Evolutionary conservation across 2,797 vertebrate genomes (phyloP).

Genomic region (Paguma larvata): DNA sequence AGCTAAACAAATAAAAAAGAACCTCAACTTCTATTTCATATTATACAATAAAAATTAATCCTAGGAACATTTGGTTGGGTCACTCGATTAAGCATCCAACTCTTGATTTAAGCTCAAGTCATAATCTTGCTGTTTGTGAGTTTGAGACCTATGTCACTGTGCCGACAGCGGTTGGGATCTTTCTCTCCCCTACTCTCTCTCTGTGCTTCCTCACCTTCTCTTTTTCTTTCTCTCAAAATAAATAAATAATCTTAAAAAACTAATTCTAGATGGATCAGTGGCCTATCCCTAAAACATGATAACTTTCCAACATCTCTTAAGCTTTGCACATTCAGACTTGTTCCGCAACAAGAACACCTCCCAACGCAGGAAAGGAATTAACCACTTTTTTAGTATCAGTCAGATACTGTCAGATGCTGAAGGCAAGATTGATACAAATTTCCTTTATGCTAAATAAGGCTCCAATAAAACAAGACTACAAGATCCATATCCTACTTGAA

Average conservation of each 20-base stretch:
- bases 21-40: not conserved
- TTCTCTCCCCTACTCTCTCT: too few species aligned
- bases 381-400: not conserved
- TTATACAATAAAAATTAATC: not conserved
- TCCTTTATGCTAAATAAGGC: not conserved
- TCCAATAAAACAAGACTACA: not conserved
- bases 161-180: too few species aligned
- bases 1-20: not conserved
- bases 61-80: too few species aligned
- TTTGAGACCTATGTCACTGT: too few species aligned
- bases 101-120: too few species aligned
- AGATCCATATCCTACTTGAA: not conserved
- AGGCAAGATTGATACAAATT: not conserved
- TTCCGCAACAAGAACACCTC: not conserved
- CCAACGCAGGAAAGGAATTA: not conserved
- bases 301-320: not conserved
- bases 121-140: too few species aligned
- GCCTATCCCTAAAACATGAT: not conserved
- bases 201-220: too few species aligned
- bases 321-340: not conserved
- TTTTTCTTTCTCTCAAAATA: too few species aligned
- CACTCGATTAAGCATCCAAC: too few species aligned
- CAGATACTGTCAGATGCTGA: not conserved
- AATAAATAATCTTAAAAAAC: not conserved
- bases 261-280: not conserved